These are phyloP conservation scores for Entomyzon cyanotis DNA, from an alignment of 2,113 vertebrate genomes.

Conservation along the genomic window DNA sequence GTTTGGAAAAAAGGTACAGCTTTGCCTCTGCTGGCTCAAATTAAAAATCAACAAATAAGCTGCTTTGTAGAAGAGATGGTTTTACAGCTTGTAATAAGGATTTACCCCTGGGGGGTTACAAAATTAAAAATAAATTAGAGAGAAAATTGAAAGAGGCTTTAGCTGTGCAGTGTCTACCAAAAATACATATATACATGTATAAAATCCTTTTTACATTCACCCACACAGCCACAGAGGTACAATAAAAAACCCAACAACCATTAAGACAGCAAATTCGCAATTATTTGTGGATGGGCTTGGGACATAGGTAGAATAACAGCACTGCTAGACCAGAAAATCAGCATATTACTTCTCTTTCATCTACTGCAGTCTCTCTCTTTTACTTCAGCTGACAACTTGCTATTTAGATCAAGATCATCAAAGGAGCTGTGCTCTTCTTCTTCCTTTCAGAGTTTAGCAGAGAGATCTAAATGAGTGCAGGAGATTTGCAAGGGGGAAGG, in stretches of 20 bases:
- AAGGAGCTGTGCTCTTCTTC: neutral
- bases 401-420: slow-evolving; percentile 27
- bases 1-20: neutral
- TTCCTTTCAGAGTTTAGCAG: neutral
- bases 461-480: neutral
- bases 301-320: slow-evolving; percentile 5
- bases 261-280: slow-evolving; percentile 28
- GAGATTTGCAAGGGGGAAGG: neutral
- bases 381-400: slow-evolving; percentile 2
- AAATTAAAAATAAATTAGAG: slow-evolving; percentile 66
- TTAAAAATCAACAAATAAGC: slow-evolving; percentile 47
- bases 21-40: slow-evolving; percentile 27
- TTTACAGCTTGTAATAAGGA: slow-evolving; percentile 48
- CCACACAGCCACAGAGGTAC: neutral
- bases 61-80: slow-evolving; percentile 30
- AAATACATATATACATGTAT: neutral
- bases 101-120: slow-evolving; percentile 19
- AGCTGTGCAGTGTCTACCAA: slow-evolving; percentile 1
- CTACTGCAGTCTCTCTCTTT: neutral
- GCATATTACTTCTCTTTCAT: slow-evolving; percentile 28
- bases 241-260: neutral
- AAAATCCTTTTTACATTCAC: neutral
- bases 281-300: slow-evolving; percentile 23
- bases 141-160: slow-evolving; percentile 48
- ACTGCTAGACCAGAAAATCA: slow-evolving; percentile 16